Conservation (phyloP, 1,140 invertebrate genomes). For the Heliconius hermathena region DNA sequence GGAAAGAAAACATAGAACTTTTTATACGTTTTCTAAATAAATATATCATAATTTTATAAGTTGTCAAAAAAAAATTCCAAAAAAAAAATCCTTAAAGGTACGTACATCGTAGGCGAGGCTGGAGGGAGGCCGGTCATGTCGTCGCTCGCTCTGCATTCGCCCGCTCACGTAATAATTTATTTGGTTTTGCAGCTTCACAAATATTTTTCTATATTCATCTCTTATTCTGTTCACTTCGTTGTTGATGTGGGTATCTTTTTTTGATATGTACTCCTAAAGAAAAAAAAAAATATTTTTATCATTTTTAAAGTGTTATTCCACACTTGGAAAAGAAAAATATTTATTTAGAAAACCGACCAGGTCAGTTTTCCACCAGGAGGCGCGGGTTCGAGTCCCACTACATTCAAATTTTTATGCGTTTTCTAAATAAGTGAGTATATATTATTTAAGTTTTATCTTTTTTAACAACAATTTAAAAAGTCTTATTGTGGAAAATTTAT, state of each 20-base stretch:
- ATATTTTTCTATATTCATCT: slow-evolving; percentile 73
- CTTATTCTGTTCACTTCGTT: slow-evolving; percentile 77
- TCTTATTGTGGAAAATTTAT: neutral
- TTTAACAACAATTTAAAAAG: neutral
- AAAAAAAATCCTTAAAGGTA: neutral
- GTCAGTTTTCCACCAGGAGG: no score
- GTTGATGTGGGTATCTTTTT: slow-evolving; percentile 77
- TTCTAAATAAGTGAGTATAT: neutral
- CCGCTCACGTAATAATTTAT: slow-evolving; percentile 64
- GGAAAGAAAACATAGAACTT: no score
- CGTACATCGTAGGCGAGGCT: neutral
- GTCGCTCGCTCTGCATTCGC: slow-evolving; percentile 57
- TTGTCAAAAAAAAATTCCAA: neutral
- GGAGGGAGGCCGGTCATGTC: slow-evolving; percentile 35
- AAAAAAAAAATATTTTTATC: slow-evolving; percentile 16
- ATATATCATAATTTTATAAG: no score
- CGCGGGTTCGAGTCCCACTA: no score
- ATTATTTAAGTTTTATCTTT: neutral
- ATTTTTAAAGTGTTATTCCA: no score
- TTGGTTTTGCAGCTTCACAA: slow-evolving; percentile 68
- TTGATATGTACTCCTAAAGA: slow-evolving; percentile 72
- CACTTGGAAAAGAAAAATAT: no score
- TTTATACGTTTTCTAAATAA: no score
- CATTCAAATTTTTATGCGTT: no score
- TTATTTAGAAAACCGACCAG: no score